Evolutionary conservation across 2,888 invertebrate species (phyloP).

Genomic region (Leptopterna dolabrata): DNA sequence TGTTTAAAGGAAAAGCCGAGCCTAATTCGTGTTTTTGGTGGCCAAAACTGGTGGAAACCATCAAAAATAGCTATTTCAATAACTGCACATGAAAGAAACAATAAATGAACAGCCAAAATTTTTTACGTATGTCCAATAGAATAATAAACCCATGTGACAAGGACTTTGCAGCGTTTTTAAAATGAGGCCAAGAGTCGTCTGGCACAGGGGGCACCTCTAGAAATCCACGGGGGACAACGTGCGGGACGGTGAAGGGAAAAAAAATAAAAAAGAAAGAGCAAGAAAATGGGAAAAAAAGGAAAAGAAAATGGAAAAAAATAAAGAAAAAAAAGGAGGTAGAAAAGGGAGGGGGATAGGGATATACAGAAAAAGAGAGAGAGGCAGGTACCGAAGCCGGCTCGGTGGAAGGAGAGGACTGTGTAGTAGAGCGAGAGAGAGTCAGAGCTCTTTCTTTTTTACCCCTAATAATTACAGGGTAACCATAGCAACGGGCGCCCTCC

Average conservation of each 20-base stretch:
- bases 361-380: slow-evolving; percentile 4
- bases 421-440: not conserved
- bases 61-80: too few relatives aligned
- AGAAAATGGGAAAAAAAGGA: not conserved
- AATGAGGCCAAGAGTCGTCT: not conserved
- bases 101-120: too few relatives aligned
- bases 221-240: not conserved
- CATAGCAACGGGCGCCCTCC: slow-evolving; percentile 62
- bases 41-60: too few relatives aligned
- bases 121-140: too few relatives aligned
- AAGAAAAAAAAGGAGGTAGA: not conserved
- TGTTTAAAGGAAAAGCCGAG: too few relatives aligned
- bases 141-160: too few relatives aligned
- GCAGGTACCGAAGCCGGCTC: not conserved
- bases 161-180: too few relatives aligned
- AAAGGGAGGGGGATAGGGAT: not conserved
- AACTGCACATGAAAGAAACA: too few relatives aligned
- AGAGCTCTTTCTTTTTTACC: slow-evolving; percentile 61
- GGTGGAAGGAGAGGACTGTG: not conserved
- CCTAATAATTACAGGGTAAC: slow-evolving; percentile 65
- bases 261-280: not conserved
- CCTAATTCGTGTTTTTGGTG: too few relatives aligned
- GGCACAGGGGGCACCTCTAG: not conserved
- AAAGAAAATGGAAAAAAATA: not conserved
- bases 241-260: not conserved